Base-by-base conservation (phyloP, 2,797 vertebrate genomes). In the Acridotheres tristis region DNA sequence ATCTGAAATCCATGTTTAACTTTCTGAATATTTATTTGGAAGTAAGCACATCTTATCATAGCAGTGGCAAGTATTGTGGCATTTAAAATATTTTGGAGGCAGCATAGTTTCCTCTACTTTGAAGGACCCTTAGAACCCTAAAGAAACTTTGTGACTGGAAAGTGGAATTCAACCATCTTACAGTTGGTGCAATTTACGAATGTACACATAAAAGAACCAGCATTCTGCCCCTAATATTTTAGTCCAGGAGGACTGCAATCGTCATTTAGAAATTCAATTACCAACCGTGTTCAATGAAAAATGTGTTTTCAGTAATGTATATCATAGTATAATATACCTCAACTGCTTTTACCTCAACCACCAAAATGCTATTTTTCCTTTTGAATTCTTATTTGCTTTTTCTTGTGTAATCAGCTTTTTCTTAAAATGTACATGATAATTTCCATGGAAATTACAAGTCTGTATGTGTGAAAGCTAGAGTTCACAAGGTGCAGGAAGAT, bases 191-290 rank as follows among this genome's bases (percentile, higher is more conserved):
- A 51, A 4, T 16, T 30, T 48, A 22, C 4, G 3, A 90, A 29
- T 0, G 2, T 29, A 58, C 13, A 27, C 5, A 11, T 21, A 4
- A n/a, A 69, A 36, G 17, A 66, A 50, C 2, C 12, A 65, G 10
- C 0, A 10, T 74, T 93, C 76, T 86, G 1, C 7, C 14, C 2
- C 1, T 55, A 40, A 34, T 61, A 36, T 50, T 72, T 48, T 30
- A 65, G 4, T 5, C 10, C 16, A 38, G 5, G 16, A 74, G 6
- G 23, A 36, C 30, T 40, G 19, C 5, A 85, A 47, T 19, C 2
- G 25, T 43, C 0, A 59, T 65, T 51, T n/a, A 81, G 8, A 81
- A 68, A 87, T 45, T 62, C 13, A n/a, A 9, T 57, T 6, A 76
- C 4, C 12, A 57, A 12, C 16, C 26, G 2, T 40, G 5, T 55